These are phyloP conservation scores for Eupithecia subfuscata DNA, from an alignment of 2,888 invertebrate species.

Conservation along the genomic window DNA sequence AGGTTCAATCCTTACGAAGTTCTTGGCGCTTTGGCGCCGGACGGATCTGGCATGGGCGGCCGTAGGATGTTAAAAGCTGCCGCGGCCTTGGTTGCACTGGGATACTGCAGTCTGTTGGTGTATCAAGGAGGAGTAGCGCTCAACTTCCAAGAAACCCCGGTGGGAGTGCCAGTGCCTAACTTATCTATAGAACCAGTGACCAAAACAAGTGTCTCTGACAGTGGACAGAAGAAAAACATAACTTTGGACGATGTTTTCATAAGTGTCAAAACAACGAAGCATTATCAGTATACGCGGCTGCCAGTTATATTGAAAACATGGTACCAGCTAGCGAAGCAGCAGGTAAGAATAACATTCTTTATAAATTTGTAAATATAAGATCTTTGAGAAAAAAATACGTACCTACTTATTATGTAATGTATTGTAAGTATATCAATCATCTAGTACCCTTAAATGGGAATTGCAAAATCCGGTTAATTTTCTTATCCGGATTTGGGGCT, in stretches of 20 bases:
- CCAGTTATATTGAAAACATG: slow-evolving; percentile 96
- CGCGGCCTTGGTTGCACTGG: slow-evolving; percentile 81
- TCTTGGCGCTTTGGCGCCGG: slow-evolving; percentile 72
- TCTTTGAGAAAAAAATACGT: background rate
- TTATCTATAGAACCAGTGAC: slow-evolving; percentile 81
- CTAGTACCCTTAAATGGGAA: no score
- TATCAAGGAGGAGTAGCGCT: slow-evolving; percentile 84
- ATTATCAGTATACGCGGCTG: slow-evolving; percentile 93
- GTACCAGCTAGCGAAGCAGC: slow-evolving; percentile 95
- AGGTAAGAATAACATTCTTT: slow-evolving; percentile 85
- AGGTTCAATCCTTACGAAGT: slow-evolving; percentile 64
- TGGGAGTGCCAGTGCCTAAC: slow-evolving; percentile 74
- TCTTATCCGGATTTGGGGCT: no score
- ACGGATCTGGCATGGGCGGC: slow-evolving; percentile 75
- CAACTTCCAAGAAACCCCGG: slow-evolving; percentile 79
- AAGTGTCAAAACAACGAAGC: slow-evolving; percentile 96
- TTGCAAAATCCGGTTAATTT: no score
- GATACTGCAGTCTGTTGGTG: slow-evolving; percentile 85
- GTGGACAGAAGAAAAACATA: slow-evolving; percentile 82
- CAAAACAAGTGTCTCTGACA: slow-evolving; percentile 69
- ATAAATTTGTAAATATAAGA: background rate
- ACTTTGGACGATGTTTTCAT: slow-evolving; percentile 95
- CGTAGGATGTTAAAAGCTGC: slow-evolving; percentile 78
- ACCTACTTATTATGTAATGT: no score
- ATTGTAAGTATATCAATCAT: no score